These are phyloP conservation scores for Anhinga rufa DNA, from an alignment of 2,113 vertebrate species.

Conservation along the genomic window DNA sequence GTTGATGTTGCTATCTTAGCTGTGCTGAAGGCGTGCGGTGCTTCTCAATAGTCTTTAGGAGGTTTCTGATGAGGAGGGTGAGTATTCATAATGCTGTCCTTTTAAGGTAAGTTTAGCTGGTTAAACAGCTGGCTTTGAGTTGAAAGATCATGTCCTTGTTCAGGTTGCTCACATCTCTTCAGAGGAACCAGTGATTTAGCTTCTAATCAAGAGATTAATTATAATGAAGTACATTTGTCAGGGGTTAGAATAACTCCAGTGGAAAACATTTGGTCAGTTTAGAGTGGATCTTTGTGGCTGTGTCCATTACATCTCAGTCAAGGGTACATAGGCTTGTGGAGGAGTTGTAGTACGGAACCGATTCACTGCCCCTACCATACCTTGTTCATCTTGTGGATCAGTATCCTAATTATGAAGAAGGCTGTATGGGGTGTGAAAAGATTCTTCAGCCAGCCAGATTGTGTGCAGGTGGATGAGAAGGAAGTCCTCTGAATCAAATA, in stretches of 20 bases:
- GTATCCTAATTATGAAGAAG: not conserved
- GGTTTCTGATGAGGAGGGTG: not conserved
- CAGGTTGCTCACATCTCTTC: not conserved
- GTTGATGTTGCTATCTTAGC: not conserved
- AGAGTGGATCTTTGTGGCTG: not conserved
- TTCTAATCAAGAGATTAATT: not conserved
- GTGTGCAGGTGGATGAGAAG: not conserved
- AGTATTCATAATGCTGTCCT: not conserved
- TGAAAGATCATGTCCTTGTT: not conserved
- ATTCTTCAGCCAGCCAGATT: not conserved
- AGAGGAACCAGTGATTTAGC: not conserved
- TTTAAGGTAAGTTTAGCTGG: not conserved
- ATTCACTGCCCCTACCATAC: not conserved
- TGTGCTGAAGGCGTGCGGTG: not conserved
- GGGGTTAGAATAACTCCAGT: not conserved
- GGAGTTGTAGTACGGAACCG: not conserved
- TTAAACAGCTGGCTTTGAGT: not conserved
- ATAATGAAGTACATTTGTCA: not conserved
- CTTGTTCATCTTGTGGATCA: rapidly evolving
- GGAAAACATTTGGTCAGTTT: not conserved
- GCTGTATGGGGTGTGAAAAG: not conserved
- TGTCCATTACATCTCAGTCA: not conserved
- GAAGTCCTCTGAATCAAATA: not conserved
- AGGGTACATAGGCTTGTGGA: not conserved
- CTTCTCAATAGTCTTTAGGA: not conserved